Conservation (phyloP, 2,888 invertebrate genomes). For the Cheilosia impressa region DNA sequence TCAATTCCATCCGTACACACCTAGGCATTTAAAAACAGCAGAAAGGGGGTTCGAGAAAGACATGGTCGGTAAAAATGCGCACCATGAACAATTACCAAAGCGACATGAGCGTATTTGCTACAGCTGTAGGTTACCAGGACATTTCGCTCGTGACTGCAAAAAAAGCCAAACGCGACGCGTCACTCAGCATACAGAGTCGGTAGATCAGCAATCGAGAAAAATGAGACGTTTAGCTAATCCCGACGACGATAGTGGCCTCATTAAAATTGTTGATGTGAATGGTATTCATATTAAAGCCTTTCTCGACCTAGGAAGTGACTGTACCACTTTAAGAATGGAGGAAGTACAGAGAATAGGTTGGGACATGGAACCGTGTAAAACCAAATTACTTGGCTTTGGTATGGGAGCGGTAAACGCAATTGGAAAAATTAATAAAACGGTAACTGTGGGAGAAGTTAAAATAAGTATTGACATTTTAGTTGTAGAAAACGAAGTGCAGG, state of each 20-base stretch:
- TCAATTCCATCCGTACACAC: background rate
- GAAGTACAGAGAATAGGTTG: background rate
- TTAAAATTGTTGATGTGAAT: conserved; percentile 4
- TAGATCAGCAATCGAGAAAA: background rate
- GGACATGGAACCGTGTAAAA: too few relatives aligned
- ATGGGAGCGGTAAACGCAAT: too few relatives aligned
- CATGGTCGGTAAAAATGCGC: background rate
- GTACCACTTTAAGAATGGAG: background rate
- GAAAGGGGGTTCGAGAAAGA: background rate
- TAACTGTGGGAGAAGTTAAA: background rate
- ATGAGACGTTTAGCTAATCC: background rate
- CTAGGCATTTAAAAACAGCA: background rate
- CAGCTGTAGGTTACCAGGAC: background rate
- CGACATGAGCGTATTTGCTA: background rate
- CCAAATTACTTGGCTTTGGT: too few relatives aligned
- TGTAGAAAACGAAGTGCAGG: background rate
- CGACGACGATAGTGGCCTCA: conserved; percentile 1
- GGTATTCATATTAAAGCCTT: conserved; percentile 2
- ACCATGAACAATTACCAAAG: background rate
- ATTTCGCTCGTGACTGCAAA: conserved; percentile 13
- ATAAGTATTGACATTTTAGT: conserved; percentile 1
- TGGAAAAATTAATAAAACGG: too few relatives aligned
- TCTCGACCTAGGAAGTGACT: conserved; percentile 19
- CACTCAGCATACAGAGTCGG: background rate
- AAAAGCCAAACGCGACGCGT: background rate